Base-by-base conservation (phyloP, 64 coral and sea anemone genomes). In the Pachyseris speciosa region DNA sequence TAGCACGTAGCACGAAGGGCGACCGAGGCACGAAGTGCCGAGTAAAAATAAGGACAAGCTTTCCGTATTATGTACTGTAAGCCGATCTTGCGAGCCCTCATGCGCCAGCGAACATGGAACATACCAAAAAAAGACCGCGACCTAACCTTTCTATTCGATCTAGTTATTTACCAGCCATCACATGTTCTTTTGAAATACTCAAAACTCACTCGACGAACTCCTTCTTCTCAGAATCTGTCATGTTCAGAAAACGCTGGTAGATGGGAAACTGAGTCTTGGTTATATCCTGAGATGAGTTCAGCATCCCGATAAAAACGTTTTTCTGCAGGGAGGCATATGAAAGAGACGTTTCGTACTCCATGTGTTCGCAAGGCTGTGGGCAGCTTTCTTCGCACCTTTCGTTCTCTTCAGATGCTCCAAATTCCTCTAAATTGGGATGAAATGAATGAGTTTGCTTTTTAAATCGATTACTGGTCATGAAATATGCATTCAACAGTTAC, bases 121-220 rank as follows among this genome's bases (percentile, higher is more conserved):
- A n/a, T n/a, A n/a, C n/a, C n/a, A n/a, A n/a, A n/a, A n/a, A n/a
- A n/a, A n/a, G n/a, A n/a, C n/a, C n/a, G n/a, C n/a, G n/a, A n/a
- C n/a, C n/a, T n/a, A n/a, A n/a, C n/a, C n/a, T n/a, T n/a, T n/a
- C n/a, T n/a, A n/a, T n/a, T n/a, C n/a, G n/a, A n/a, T n/a, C n/a
- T n/a, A n/a, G n/a, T n/a, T n/a, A n/a, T n/a, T n/a, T n/a, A n/a
- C n/a, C n/a, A n/a, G n/a, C n/a, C n/a, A n/a, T n/a, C n/a, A n/a
- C n/a, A n/a, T n/a, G n/a, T n/a, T n/a, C n/a, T n/a, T n/a, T n/a
- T n/a, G n/a, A n/a, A n/a, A n/a, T n/a, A n/a, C n/a, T n/a, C n/a
- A n/a, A n/a, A n/a, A 81, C 77, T 81, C 63, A 81, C 77, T 81
- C 52, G 60, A 81, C 63, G 19, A 61, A 81, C 1, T 61, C 52